phyloP scores from a whole-genome alignment of 2,113 vertebrate genomes.

The Ameiurus melas region DNA sequence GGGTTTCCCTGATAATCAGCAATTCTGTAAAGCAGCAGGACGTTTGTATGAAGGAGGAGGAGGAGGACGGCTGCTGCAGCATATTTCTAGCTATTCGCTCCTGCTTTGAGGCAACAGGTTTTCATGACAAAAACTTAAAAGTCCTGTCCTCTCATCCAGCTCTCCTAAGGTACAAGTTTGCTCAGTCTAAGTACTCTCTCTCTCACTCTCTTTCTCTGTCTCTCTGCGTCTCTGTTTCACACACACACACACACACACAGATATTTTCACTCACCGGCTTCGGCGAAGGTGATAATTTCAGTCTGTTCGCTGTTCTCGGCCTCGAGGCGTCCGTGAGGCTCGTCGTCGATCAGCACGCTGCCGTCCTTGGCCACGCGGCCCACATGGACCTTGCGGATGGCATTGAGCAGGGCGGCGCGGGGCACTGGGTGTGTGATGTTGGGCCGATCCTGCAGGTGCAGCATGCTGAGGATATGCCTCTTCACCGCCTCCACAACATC shows the following conservation, averaged over 20 bases:
- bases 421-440: conserved; percentile 93
- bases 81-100: conserved; percentile 7
- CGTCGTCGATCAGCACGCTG: conserved; percentile 89
- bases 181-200: not conserved
- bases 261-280: conserved; percentile 69
- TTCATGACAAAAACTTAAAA: conserved; percentile 11
- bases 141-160: not conserved
- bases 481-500: conserved; percentile 98
- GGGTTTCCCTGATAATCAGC: conserved; percentile 64
- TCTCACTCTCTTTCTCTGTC: no score
- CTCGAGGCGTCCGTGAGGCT: conserved; percentile 67
- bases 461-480: conserved; percentile 93
- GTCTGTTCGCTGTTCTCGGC: conserved; percentile 72
- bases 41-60: conserved; percentile 50
- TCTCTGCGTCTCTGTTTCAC: no score
- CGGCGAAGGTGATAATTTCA: conserved; percentile 94
- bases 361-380: conserved; percentile 89
- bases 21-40: conserved; percentile 66
- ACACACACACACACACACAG: not conserved
- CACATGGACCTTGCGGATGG: conserved; percentile 92
- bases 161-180: conserved; percentile 5
- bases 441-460: conserved; percentile 92
- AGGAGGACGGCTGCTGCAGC: conserved; percentile 28
- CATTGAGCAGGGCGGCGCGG: conserved; percentile 91
- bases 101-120: conserved; percentile 47